Evolutionary conservation across 1,140 invertebrate species (phyloP), one percentile per base, ranked within the genome.

Genomic region (Sweltsa coloradensis): DNA sequence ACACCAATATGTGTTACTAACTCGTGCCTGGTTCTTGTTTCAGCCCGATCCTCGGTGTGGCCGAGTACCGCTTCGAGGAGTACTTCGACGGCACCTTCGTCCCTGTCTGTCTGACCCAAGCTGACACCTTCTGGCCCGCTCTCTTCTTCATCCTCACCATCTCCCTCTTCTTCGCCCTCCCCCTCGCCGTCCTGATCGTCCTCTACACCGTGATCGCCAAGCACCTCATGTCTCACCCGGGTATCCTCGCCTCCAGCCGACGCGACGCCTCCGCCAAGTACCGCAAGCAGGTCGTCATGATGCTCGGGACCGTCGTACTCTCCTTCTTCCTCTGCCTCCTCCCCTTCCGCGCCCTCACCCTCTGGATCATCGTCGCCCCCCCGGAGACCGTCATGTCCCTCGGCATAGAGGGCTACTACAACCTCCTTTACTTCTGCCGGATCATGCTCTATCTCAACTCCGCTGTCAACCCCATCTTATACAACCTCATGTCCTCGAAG

Each of bases 381-480:
- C 63, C 70, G 5, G 74, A 80, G 41, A 61, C 68, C 13, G 66
- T 81, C 21, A 62, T 69, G 13, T 63, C 70, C 34, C 61, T 83
- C 2, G 81, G 79, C 34, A 69, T 79, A 14, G 80, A 88, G 52
- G 75, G 71, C 7, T 91, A 81, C 65, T 85, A 83, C 60, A 82
- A 79, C 51, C 65, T 92, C 3, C 60, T 91, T 1, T 89, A 85
- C 57, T 85, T 89, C 57, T 82, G 79, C 46, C 73, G 87, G 51
- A 79, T 88, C n/a, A 83, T 92, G 80, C 65, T 84, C 29, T 90
- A 90, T 59, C 67, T 89, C 42, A 89, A 92, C 59, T 88, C 84
- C 1, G 84, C 83, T 5, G 67, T 89, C 31, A 89, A 90, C 67
- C 86, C 86, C 0, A 81, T 88, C 47, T 61, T 89, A 1, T 89